These are phyloP conservation scores for Drosophila cardini DNA, from an alignment of 1,140 invertebrate genomes.

Conservation along the genomic window DNA sequence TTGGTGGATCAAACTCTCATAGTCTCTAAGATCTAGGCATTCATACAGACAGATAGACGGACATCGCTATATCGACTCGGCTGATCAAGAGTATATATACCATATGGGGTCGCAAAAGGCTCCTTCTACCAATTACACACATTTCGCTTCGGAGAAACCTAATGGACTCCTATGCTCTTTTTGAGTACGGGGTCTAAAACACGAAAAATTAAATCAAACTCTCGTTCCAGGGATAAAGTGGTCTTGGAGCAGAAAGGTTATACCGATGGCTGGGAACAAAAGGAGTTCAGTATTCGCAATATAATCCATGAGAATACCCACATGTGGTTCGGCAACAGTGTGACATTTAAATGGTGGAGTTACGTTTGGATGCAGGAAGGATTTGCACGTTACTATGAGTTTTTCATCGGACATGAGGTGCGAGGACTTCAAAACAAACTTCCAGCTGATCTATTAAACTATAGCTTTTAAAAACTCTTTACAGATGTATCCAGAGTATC, in stretches of 20 bases:
- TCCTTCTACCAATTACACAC: no score
- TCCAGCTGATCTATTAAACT: not conserved
- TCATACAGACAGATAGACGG: no score
- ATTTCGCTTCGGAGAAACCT: no score
- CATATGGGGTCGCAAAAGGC: no score
- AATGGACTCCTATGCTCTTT: no score
- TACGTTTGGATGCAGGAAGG: slow-evolving; percentile 89
- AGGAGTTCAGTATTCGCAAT: slow-evolving; percentile 85
- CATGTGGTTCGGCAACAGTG: slow-evolving; percentile 89
- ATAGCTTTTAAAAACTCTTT: not conserved
- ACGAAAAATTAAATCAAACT: no score
- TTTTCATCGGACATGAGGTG: slow-evolving; percentile 85
- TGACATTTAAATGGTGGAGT: slow-evolving; percentile 88
- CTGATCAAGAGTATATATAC: no score
- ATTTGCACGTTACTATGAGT: slow-evolving; percentile 88
- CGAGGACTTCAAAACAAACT: no score
- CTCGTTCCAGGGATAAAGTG: slow-evolving; percentile 43
- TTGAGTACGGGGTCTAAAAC: no score
- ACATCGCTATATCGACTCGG: no score
- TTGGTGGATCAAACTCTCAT: no score
- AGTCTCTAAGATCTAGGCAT: no score
- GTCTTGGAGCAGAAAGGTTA: slow-evolving; percentile 41
- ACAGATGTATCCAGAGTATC: slow-evolving; percentile 81
- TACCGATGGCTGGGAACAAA: slow-evolving; percentile 52
- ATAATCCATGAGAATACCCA: slow-evolving; percentile 88